Conservation (phyloP, 2,113 vertebrate genomes). For the Isichthys henryi region DNA sequence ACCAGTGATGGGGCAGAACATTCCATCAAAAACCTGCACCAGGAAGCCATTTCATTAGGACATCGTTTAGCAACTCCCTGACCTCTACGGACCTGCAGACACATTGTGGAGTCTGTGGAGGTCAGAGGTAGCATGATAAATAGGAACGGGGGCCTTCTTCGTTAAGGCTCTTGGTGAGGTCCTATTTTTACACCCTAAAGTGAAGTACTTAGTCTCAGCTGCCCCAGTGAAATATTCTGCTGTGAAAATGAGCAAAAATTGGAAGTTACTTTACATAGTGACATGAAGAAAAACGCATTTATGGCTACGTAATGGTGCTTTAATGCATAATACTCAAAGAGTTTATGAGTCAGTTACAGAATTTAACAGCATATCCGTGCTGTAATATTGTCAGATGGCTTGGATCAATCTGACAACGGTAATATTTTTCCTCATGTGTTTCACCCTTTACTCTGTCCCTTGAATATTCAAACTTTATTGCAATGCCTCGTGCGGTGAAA, state of each 20-base stretch:
- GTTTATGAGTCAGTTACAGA: not conserved
- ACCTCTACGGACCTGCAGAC: slow-evolving; percentile 88
- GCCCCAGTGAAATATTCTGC: not conserved
- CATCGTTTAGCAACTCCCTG: slow-evolving; percentile 88
- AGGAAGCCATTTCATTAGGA: slow-evolving; percentile 97
- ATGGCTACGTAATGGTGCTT: not conserved
- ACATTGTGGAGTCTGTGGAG: not conserved
- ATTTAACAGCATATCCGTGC: not conserved
- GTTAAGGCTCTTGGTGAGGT: not conserved
- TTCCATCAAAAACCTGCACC: slow-evolving; percentile 29
- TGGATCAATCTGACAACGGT: not conserved
- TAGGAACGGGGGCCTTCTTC: not conserved
- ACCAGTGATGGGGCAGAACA: not conserved
- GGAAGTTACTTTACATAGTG: not conserved
- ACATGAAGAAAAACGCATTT: not conserved
- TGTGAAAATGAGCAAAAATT: not conserved
- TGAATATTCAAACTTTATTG: not conserved
- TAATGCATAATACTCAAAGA: not conserved
- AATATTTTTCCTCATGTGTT: not conserved
- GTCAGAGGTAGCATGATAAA: not conserved
- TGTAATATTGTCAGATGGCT: not conserved
- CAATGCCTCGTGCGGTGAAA: not conserved
- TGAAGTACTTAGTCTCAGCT: not conserved
- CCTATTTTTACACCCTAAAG: not conserved
- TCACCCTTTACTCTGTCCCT: not conserved